Base-by-base conservation (phyloP, 1,140 invertebrate genomes). In the Grapholita molesta region DNA sequence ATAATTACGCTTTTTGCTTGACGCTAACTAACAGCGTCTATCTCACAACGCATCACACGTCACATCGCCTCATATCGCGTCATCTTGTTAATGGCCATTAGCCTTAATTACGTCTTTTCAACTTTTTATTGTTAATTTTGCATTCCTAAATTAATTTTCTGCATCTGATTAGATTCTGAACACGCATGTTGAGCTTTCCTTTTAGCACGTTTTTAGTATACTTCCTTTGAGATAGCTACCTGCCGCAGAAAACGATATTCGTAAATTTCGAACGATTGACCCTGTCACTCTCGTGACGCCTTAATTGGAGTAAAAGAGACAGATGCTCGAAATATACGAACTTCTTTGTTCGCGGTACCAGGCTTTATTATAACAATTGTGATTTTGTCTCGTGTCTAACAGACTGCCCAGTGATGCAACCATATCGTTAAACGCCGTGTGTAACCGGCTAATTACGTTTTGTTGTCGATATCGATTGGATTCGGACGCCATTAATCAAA, bases 401-500 rank as follows among this genome's bases (percentile, higher is more conserved):
- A 18, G 7, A 48, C 42, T 15, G 18, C 42, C 42, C 15, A 48
- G 18, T 48, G 42, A 1, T 48, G 42, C 8, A 48, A 48, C 15
- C 6, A 21, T 48, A 48, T 48, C 42, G 42, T 21, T 21, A 48
- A 48, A 21, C n/a, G 15, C 38, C 1, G 18, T 48, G 21, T 21
- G 21, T 48, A 48, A 48, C 15, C 42, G 25, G 55, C 55, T 61
- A 61, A 61, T 61, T 30, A n/a, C 55, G 55, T 28, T 61, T 61
- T 61, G 55, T 61, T 61, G 15, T 61, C 25, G 25, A 61, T 61
- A 61, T 61, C 55, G 30, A 61, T 61, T 67, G 65, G 57, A 64
- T 78, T 57, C 71, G 64, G 69, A 74, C 72, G 55, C 69, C 77
- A 85, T 85, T 83, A 83, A 85, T 85, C 82, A 84, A 65, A 71